phyloP scores from a whole-genome alignment of 2,888 invertebrate genomes.

The Leucophora obtusa region DNA sequence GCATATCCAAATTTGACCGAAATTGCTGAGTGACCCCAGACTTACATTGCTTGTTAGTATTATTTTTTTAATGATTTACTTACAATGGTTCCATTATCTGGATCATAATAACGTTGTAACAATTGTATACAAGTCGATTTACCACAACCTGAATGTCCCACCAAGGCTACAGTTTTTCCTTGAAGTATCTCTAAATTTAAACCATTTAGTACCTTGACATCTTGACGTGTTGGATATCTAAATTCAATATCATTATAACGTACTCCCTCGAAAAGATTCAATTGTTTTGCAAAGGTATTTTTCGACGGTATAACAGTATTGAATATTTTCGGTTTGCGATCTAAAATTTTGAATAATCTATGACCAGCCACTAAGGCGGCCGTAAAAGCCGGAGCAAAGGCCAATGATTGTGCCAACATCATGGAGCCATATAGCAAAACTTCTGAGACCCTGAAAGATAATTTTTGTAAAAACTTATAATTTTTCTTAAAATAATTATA shows the following conservation, averaged over 20 bases:
- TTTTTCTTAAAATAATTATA: too few species aligned
- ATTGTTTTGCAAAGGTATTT: constrained; percentile 72
- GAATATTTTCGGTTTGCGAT: constrained; percentile 81
- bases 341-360: constrained; percentile 83
- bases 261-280: constrained; percentile 76
- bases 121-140: constrained; percentile 90
- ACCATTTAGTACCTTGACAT: constrained; percentile 86
- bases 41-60: too few species aligned
- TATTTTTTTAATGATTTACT: constrained; percentile 64
- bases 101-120: constrained; percentile 89
- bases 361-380: constrained; percentile 86
- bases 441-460: constrained; percentile 83
- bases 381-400: constrained; percentile 88
- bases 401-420: constrained; percentile 89
- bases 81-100: constrained; percentile 83
- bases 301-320: constrained; percentile 78
- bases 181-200: constrained; percentile 83
- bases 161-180: constrained; percentile 86
- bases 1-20: too few species aligned
- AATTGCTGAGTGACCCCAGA: too few species aligned
- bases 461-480: background rate
- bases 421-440: constrained; percentile 88
- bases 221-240: constrained; percentile 89
- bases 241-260: constrained; percentile 85
- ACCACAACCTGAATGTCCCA: constrained; percentile 88